phyloP scores from a whole-genome alignment of 2,113 vertebrate genomes.

The Sylvia atricapilla region DNA sequence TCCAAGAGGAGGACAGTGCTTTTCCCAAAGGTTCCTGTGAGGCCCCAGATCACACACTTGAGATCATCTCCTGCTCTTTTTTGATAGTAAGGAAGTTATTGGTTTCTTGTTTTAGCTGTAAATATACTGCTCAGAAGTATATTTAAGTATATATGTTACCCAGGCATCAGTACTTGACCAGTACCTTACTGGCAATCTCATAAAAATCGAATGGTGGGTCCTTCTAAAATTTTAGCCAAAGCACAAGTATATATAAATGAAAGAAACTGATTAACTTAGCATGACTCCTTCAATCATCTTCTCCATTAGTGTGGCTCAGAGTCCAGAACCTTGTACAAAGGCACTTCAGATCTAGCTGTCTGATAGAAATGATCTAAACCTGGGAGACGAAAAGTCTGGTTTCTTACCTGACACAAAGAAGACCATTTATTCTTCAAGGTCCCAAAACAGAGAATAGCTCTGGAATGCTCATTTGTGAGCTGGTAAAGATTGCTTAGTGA shows the following conservation, averaged over 20 bases:
- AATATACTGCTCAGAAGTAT: background rate
- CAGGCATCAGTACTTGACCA: background rate
- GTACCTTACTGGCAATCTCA: background rate
- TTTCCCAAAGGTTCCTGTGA: background rate
- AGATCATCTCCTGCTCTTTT: background rate
- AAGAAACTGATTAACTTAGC: background rate
- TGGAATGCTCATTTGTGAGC: background rate
- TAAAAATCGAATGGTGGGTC: background rate
- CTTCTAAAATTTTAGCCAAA: background rate
- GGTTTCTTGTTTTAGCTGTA: background rate
- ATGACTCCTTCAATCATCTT: background rate
- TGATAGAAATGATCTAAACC: background rate
- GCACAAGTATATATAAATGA: background rate
- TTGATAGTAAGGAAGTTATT: background rate
- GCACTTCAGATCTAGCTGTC: background rate
- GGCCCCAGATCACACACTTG: background rate
- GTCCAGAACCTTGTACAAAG: background rate
- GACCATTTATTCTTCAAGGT: background rate
- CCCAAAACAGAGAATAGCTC: background rate
- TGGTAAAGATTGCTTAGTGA: background rate
- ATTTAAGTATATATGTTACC: background rate
- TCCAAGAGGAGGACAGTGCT: background rate
- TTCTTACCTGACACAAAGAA: background rate
- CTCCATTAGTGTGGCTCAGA: background rate
- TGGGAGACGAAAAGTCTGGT: background rate